phyloP scores from a whole-genome alignment of 2,888 invertebrate genomes.

The Tryphoninae sp. region DNA sequence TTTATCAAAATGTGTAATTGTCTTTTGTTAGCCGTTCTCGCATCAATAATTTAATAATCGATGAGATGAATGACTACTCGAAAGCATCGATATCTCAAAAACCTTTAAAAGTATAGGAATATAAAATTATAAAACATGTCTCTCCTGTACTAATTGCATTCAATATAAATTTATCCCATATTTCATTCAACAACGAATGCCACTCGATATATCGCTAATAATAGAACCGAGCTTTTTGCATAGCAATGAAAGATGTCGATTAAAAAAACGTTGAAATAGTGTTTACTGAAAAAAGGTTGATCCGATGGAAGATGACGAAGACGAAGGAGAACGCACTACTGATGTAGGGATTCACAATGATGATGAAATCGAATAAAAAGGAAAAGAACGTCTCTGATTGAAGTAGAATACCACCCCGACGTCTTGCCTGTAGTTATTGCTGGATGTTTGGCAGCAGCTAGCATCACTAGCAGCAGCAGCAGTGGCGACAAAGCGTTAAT shows the following conservation, averaged over 20 bases:
- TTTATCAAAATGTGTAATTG: too few relatives aligned
- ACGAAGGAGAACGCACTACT: conserved; percentile 45
- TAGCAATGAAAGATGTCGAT: background rate
- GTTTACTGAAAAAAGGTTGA: background rate
- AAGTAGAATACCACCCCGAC: conserved; percentile 47
- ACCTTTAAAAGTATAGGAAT: too few relatives aligned
- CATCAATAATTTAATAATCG: too few relatives aligned
- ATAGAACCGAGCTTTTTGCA: too few relatives aligned
- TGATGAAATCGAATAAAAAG: conserved; percentile 51
- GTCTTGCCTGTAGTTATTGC: conserved; percentile 50
- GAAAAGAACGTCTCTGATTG: conserved; percentile 45
- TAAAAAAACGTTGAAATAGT: background rate
- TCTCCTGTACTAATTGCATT: too few relatives aligned
- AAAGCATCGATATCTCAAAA: too few relatives aligned
- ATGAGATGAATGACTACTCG: too few relatives aligned
- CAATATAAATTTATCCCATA: too few relatives aligned
- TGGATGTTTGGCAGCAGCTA: conserved; percentile 49
- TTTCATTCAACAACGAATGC: too few relatives aligned
- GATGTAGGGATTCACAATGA: conserved; percentile 55
- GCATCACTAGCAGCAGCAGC: conserved; percentile 52
- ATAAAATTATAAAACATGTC: too few relatives aligned
- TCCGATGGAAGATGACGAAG: conserved; percentile 10
- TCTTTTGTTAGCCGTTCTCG: too few relatives aligned
- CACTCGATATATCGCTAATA: too few relatives aligned
- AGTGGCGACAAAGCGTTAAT: conserved; percentile 59